phyloP scores from a whole-genome alignment of 2,888 invertebrate genomes.

The Drosophila falleni region DNA sequence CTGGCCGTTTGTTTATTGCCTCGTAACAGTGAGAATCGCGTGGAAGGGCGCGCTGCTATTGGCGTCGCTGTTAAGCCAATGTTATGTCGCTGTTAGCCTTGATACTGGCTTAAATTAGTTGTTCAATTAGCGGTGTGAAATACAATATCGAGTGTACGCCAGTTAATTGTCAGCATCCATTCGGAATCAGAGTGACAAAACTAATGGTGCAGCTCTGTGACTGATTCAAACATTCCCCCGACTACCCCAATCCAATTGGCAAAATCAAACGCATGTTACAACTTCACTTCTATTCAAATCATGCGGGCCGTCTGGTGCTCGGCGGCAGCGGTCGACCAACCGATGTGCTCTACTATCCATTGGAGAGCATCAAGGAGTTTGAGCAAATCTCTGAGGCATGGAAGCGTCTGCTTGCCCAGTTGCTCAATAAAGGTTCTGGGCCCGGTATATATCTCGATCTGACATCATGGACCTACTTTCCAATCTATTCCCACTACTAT shows the following conservation, averaged over 20 bases:
- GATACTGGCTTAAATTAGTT: constrained; percentile 33
- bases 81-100: constrained; percentile 37
- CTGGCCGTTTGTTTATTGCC: constrained; percentile 17
- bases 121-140: constrained; percentile 43
- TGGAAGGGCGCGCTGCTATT: too few species aligned
- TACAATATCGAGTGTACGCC: constrained; percentile 37
- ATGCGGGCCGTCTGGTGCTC: constrained; percentile 89
- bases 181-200: constrained; percentile 29
- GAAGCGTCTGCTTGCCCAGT: constrained; percentile 91
- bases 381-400: constrained; percentile 91
- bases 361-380: constrained; percentile 95
- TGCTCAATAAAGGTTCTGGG: constrained; percentile 88
- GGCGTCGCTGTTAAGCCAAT: constrained; percentile 39
- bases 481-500: neutral
- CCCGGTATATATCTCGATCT: constrained; percentile 9
- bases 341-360: constrained; percentile 88
- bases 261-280: constrained; percentile 89
- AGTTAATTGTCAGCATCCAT: constrained; percentile 51
- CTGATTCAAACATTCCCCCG: constrained; percentile 38
- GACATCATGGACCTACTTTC: neutral
- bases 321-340: constrained; percentile 83
- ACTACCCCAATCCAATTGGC: constrained; percentile 12
- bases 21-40: constrained; percentile 48
- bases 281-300: constrained; percentile 93
- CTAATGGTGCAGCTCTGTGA: constrained; percentile 44